These are phyloP conservation scores for Plecturocebus donacophilus DNA, from an alignment of 2,113 vertebrate genomes.

Conservation along the genomic window DNA sequence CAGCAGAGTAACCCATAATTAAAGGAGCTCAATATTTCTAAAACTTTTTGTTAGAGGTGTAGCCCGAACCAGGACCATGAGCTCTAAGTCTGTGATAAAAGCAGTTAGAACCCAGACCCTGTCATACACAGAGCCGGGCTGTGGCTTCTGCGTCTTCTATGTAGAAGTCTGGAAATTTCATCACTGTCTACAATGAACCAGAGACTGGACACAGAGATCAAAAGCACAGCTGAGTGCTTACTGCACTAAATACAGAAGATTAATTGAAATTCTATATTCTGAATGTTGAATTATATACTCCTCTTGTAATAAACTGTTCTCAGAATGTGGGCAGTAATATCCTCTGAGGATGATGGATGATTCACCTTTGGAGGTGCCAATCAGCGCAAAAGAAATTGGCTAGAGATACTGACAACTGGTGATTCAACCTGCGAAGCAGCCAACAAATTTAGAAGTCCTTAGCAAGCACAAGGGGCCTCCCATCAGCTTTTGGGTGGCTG, in stretches of 20 bases:
- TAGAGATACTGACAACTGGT: neutral
- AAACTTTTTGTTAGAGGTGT: neutral
- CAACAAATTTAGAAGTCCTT: neutral
- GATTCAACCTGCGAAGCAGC: neutral
- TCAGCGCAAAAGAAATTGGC: neutral
- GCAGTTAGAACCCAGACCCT: neutral
- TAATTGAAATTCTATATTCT: neutral
- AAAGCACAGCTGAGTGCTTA: neutral
- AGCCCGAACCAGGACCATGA: neutral
- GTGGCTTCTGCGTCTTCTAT: too few relatives aligned
- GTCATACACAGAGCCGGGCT: too few relatives aligned
- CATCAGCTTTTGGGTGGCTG: neutral
- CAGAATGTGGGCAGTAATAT: neutral
- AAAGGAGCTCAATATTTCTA: neutral
- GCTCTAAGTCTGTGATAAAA: neutral
- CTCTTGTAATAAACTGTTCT: neutral
- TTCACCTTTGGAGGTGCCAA: neutral
- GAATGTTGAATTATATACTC: neutral
- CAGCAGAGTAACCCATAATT: neutral
- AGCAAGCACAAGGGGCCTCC: neutral
- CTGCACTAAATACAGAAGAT: neutral
- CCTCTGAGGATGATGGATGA: neutral
- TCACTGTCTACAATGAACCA: neutral
- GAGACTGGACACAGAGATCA: neutral
- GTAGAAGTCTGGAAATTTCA: neutral